Conservation (phyloP, 2,797 vertebrate genomes). For the Galaxias olidus region DNA sequence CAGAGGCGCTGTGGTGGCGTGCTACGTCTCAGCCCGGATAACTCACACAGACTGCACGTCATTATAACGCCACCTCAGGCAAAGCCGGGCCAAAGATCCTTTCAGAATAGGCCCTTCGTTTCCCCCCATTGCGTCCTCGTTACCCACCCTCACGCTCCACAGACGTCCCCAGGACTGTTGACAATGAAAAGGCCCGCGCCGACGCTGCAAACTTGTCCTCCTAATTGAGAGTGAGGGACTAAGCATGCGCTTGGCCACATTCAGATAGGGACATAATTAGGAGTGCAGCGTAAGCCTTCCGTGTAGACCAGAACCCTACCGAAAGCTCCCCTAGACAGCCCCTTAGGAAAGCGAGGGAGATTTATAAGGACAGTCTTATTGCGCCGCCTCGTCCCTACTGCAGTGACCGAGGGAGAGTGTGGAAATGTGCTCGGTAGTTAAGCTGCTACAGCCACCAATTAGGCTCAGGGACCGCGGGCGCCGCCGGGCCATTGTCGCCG, state of each 20-base stretch:
- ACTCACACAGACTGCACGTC: constrained; percentile 60
- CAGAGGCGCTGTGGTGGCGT: constrained; percentile 59
- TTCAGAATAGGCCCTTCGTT: constrained; percentile 54
- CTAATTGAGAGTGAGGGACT: constrained; percentile 9
- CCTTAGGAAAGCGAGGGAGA: neutral
- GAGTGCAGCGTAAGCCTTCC: no score
- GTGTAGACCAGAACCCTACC: no score
- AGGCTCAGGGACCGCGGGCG: constrained; percentile 53
- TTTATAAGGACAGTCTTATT: constrained; percentile 46
- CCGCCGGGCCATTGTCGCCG: constrained; percentile 69
- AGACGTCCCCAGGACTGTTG: constrained; percentile 30
- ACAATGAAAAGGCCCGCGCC: constrained; percentile 27
- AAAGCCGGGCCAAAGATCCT: constrained; percentile 57
- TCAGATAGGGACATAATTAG: no score
- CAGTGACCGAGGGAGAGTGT: constrained; percentile 56
- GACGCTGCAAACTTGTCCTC: neutral
- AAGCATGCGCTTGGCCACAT: neutral
- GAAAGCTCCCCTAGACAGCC: no score
- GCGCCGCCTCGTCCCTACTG: constrained; percentile 47
- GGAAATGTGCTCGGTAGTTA: constrained; percentile 64
- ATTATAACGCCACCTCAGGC: constrained; percentile 69
- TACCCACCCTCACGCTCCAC: constrained; percentile 43
- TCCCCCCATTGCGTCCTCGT: constrained; percentile 55
- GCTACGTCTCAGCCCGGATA: constrained; percentile 58
- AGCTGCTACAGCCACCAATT: constrained; percentile 66